Evolutionary conservation across 2,888 invertebrate genomes (phyloP), one percentile per base, ranked within the genome.

Genomic region (Cecidostiba fungosa): DNA sequence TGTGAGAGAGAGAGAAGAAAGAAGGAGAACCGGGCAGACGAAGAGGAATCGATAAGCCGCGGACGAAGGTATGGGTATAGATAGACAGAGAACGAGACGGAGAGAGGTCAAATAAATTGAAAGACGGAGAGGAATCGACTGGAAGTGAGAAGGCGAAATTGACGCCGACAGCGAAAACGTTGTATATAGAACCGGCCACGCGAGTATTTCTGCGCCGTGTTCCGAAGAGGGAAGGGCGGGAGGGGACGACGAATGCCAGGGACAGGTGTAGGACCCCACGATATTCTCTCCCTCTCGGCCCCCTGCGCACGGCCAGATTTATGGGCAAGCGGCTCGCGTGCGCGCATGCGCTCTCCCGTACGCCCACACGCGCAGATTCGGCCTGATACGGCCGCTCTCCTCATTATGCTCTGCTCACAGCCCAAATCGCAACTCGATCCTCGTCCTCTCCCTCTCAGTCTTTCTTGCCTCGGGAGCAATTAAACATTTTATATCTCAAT

Each of bases 211-310:
- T 32, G 59, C 50, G 62, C 50, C 73, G 72, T 76, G 79, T 84
- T 78, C 78, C 16, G 70, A 8, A 19, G n/a, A 32, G 12, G 69
- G 26, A n/a, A 73, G 50, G 54, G 2, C 54, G 0, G 23, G 88
- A 91, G 89, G 88, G 87, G 78, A 80, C 86, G 88, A 90, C 66
- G 62, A 76, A 54, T 70, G 62, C 54, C 32, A 43, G 82, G 77
- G 79, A 86, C 82, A 83, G 82, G 82, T 86, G 83, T 86, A 86
- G 76, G 81, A 69, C 39, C 19, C 74, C 72, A n/a, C 72, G 47
- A 39, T n/a, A 74, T 72, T 19, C 43, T 39, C 62, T 43, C 43
- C 47, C 54, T 66, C 69, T 69, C 32, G 39, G 26, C 54, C 47
- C 74, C 66, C 73, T 62, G 29, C 43, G n/a, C 84, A 47, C 59